These are phyloP conservation scores for Amphipyra tragopoginis DNA, from an alignment of 2,888 invertebrate species.

Conservation along the genomic window DNA sequence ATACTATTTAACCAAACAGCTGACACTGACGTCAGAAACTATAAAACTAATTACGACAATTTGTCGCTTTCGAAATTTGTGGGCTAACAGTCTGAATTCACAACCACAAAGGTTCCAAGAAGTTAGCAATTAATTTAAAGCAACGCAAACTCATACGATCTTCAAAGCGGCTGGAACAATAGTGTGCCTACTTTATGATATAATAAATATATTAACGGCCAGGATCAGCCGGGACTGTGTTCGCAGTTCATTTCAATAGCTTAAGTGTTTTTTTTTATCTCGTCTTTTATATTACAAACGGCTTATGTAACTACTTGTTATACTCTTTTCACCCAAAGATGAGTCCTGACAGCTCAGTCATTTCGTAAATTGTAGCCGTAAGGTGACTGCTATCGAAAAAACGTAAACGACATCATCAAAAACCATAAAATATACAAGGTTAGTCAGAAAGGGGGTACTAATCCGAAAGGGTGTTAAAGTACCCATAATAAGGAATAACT, in stretches of 20 bases:
- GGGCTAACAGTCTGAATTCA: constrained; percentile 61
- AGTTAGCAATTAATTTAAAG: constrained; percentile 74
- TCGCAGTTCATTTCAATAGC: constrained; percentile 64
- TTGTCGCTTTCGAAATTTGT: constrained; percentile 60
- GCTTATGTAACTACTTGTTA: too few species aligned
- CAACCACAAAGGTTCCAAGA: constrained; percentile 67
- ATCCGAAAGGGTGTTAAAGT: too few species aligned
- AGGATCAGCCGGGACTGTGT: constrained; percentile 57
- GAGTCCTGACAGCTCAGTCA: too few species aligned
- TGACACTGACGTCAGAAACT: constrained; percentile 48
- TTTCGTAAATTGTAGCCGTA: too few species aligned
- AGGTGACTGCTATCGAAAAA: too few species aligned
- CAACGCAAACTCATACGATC: constrained; percentile 68
- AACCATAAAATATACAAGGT: too few species aligned
- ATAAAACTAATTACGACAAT: constrained; percentile 53
- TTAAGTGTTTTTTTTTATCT: constrained; percentile 33
- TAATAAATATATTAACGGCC: constrained; percentile 73
- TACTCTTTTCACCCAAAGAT: too few species aligned
- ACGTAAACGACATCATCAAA: too few species aligned
- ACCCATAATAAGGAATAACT: too few species aligned
- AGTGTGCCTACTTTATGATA: constrained; percentile 69
- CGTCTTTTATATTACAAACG: constrained; percentile 5
- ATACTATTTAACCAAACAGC: constrained; percentile 21
- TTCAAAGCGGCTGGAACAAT: constrained; percentile 71
- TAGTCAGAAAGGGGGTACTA: too few species aligned